Evolutionary conservation across 1,140 invertebrate genomes (phyloP), one percentile per base, ranked within the genome.

Genomic region (Semibalanus balanoides): DNA sequence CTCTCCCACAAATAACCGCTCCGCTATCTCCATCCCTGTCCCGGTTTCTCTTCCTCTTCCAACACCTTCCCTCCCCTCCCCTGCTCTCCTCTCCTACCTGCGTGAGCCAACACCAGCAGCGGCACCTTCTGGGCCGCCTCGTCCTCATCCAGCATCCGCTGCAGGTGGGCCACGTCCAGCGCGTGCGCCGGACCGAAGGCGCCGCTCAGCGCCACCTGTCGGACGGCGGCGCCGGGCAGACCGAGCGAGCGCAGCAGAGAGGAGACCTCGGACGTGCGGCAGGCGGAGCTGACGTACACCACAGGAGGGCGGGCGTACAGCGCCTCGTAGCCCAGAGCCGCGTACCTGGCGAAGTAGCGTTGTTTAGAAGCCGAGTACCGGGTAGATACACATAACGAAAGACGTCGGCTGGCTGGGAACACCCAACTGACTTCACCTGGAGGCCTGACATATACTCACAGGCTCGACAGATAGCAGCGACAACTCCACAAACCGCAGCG

Each of bases 111-210:
- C 7, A 96, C 88, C 73, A 96, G 83, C 0, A 96, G 83, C 0
- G 95, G 94, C 0, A 90, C 90, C 76, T 90, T 88, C 76, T 88
- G 89, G 0, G 89, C 88, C 29, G 88, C 86, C 43, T 90, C 84
- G 83, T 97, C 94, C 82, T 93, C 90, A 40, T 90, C 88, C 69
- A 95, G 87, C 75, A 92, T 87, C 80, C 91, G 89, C 79, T 94
- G 92, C 73, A 97, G 83, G 3, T 91, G 89, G 69, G 89, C 87
- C 29, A 92, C 85, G 82, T 95, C 93, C 91, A 92, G 92, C 27
- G 87, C 90, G 76, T 90, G 88, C 71, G 87, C 85, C 9, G 87
- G 88, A n/a, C 87, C 80, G 73, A 80, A 79, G 30, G 90, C 87
- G 3, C 89, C 89, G 80, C 91, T 90, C 78, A 92, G 90, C 5